These are phyloP conservation scores for Tenodera sinensis DNA, from an alignment of 2,888 invertebrate genomes.

Conservation along the genomic window DNA sequence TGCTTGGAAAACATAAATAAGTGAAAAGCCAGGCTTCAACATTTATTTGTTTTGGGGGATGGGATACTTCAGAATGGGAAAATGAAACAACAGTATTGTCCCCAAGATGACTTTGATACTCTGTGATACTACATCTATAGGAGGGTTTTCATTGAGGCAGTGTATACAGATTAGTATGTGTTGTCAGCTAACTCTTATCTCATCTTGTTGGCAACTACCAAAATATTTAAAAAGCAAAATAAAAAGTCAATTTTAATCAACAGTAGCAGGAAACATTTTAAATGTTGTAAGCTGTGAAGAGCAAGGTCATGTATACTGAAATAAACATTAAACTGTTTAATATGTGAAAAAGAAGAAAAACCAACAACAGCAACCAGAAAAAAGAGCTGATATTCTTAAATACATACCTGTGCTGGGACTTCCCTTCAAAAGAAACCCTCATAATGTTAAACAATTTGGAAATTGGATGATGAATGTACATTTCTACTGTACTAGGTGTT, in stretches of 20 bases:
- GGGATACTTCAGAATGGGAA: background rate
- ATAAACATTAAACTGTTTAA: background rate
- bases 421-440: background rate
- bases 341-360: background rate
- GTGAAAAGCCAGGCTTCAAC: constrained; percentile 11
- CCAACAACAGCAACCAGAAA: background rate
- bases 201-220: background rate
- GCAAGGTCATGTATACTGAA: constrained; percentile 13
- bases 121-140: constrained; percentile 35
- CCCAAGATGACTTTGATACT: constrained; percentile 28
- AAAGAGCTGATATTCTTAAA: background rate
- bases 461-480: constrained; percentile 31
- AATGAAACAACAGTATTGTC: background rate
- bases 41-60: constrained; percentile 23
- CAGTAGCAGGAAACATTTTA: constrained; percentile 15
- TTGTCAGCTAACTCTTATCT: background rate
- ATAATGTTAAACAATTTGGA: constrained; percentile 26
- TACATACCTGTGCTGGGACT: background rate
- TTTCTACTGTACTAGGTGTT: constrained; percentile 35
- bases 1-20: constrained; percentile 16
- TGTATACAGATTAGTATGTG: background rate
- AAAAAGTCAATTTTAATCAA: background rate
- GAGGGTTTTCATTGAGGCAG: constrained; percentile 12
- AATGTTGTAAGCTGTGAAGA: constrained; percentile 19
- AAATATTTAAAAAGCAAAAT: constrained; percentile 4